phyloP scores from a whole-genome alignment of 2,797 vertebrate species.

The Columba guinea region DNA sequence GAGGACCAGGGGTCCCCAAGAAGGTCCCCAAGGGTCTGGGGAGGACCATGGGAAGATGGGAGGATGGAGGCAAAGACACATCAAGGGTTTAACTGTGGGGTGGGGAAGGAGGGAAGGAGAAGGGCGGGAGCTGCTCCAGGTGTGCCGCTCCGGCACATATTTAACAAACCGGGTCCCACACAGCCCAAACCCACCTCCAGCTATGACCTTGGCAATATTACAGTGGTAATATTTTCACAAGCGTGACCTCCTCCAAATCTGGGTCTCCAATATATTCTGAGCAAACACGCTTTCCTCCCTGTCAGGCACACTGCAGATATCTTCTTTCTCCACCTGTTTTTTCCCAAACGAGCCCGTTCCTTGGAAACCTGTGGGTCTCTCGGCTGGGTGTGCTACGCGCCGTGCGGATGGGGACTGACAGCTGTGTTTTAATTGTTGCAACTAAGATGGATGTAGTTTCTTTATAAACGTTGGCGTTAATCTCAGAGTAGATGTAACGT shows the following conservation, averaged over 20 bases:
- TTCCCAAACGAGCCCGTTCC: not conserved
- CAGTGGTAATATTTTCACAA: constrained; percentile 43
- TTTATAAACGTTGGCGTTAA: not conserved
- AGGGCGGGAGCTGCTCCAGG: not conserved
- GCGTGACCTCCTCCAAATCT: not conserved
- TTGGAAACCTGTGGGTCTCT: accelerated
- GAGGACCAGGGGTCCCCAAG: not conserved
- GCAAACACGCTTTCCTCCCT: constrained; percentile 47
- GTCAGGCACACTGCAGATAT: not conserved
- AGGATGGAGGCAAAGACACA: accelerated
- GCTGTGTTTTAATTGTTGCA: not conserved
- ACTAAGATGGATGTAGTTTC: not conserved
- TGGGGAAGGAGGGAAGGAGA: too few relatives aligned
- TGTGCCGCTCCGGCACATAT: not conserved
- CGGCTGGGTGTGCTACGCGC: not conserved
- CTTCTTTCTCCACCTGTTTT: constrained; percentile 19
- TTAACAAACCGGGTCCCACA: not conserved
- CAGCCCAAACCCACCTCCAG: not conserved
- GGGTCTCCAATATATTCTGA: constrained; percentile 56
- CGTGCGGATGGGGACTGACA: not conserved
- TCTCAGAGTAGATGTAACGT: not conserved
- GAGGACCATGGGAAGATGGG: accelerated
- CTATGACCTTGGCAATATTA: not conserved
- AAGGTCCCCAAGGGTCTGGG: not conserved
- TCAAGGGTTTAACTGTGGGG: not conserved